A percentile compares a stretch with the other conserved stretches of the same genome.
Conservation (phyloP, 2,797 vertebrate species). For the Oryzias dopingdopingensis region DNA sequence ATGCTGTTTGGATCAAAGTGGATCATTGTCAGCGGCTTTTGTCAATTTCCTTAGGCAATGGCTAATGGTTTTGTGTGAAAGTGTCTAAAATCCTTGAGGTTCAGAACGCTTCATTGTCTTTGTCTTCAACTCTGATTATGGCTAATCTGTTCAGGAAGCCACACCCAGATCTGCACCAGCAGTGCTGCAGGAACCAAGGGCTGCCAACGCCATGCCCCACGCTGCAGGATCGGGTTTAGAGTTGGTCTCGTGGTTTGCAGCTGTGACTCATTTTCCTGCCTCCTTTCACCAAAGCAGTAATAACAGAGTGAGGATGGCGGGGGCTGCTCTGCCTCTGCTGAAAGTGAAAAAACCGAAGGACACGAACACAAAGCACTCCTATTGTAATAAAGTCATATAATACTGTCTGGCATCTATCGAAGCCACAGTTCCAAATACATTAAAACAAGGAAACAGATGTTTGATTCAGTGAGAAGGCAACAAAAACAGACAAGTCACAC, state of each 20-base stretch:
- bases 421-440: background rate
- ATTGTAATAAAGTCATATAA: background rate
- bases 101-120: slow-evolving; percentile 4
- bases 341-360: slow-evolving; percentile 12
- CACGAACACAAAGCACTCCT: slow-evolving; percentile 21
- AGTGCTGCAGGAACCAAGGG: background rate
- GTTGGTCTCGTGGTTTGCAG: slow-evolving; percentile 9
- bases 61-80: slow-evolving; percentile 1
- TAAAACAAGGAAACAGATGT: background rate
- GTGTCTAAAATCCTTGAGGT: slow-evolving; percentile 15
- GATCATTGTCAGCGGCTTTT: no score
- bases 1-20: no score
- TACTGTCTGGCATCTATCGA: background rate
- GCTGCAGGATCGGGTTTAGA: slow-evolving; percentile 21
- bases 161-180: slow-evolving; percentile 31
- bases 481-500: background rate
- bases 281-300: slow-evolving; percentile 21
- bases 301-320: slow-evolving; percentile 8
- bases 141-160: slow-evolving; percentile 41
- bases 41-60: no score
- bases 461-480: background rate
- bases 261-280: slow-evolving; percentile 58
- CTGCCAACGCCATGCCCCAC: background rate
- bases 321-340: background rate
- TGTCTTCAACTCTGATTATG: background rate